These are phyloP conservation scores for Brachionus manjavacas DNA, from an alignment of 1,140 invertebrate genomes.

Conservation along the genomic window DNA sequence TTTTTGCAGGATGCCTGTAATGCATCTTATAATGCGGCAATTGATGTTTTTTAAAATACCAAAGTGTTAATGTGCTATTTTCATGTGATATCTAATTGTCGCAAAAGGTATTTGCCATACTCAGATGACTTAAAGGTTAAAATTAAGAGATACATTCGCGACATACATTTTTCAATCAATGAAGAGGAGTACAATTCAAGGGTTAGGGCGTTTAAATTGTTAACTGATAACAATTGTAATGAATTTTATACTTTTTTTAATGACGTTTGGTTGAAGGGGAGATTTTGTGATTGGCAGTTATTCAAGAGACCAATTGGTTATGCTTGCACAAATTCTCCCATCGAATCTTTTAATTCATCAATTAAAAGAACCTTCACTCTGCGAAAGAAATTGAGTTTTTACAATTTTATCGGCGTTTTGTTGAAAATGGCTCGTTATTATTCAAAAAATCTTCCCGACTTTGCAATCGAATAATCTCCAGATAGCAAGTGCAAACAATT, in stretches of 20 bases:
- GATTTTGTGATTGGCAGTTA: neutral
- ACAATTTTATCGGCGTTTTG: neutral
- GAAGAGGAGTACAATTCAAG: neutral
- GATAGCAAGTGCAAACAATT: neutral
- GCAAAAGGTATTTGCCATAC: neutral
- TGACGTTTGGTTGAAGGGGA: neutral
- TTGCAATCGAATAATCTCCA: neutral
- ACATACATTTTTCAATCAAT: neutral
- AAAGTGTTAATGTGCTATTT: conserved; percentile 7
- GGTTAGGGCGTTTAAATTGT: neutral
- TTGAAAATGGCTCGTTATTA: neutral
- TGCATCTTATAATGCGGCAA: conserved; percentile 10
- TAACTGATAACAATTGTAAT: neutral
- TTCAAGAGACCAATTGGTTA: neutral
- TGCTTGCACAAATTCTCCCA: neutral
- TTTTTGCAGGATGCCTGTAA: neutral
- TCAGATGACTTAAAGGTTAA: neutral
- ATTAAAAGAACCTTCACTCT: neutral
- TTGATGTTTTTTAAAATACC: neutral
- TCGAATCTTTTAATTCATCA: neutral
- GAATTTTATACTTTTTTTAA: neutral
- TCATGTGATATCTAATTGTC: neutral
- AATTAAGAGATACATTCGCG: neutral
- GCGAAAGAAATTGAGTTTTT: neutral
- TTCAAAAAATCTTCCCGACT: neutral